phyloP scores from a whole-genome alignment of 2,888 invertebrate species.

The Cantharis lateralis region DNA sequence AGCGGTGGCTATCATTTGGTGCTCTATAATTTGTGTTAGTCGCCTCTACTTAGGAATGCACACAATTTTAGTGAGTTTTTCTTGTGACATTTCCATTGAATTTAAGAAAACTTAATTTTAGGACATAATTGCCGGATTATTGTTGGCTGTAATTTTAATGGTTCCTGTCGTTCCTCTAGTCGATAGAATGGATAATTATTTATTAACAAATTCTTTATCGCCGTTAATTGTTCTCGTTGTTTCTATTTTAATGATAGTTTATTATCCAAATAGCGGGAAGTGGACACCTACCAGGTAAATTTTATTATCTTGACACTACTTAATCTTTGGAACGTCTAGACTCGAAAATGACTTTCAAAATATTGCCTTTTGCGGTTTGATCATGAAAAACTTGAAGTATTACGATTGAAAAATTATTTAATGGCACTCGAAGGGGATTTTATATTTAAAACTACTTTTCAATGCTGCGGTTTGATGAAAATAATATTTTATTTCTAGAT shows the following conservation, averaged over 20 bases:
- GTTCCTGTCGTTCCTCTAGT: conserved; percentile 75
- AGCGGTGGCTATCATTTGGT: conserved; percentile 68
- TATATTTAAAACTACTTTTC: no score
- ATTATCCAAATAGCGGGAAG: conserved; percentile 80
- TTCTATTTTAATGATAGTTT: conserved; percentile 72
- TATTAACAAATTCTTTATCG: conserved; percentile 69
- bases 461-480: no score
- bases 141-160: conserved; percentile 70
- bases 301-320: background rate
- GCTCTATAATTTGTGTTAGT: conserved; percentile 80
- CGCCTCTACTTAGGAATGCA: conserved; percentile 94
- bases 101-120: conserved; percentile 50
- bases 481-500: no score
- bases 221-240: conserved; percentile 67
- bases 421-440: no score
- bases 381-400: background rate
- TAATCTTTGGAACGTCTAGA: background rate
- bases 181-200: conserved; percentile 72
- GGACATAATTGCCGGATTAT: conserved; percentile 83
- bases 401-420: no score
- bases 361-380: background rate
- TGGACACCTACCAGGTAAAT: conserved; percentile 88
- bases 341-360: background rate
- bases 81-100: background rate
- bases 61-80: conserved; percentile 74